phyloP scores from a whole-genome alignment of 1,140 invertebrate genomes.

The Drosophila albomicans region DNA sequence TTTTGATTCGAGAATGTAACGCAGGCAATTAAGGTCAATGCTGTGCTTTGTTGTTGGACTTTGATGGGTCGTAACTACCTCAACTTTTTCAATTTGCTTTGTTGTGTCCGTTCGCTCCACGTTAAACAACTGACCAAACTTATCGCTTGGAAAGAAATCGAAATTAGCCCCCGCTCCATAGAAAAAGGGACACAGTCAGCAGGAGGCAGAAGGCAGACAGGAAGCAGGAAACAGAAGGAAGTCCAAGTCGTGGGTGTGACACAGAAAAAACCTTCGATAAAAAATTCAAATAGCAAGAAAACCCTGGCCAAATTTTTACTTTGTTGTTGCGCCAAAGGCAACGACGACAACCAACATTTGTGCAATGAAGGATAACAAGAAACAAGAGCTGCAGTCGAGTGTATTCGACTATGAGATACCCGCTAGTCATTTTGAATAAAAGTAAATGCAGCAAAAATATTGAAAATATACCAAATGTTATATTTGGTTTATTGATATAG shows the following conservation, averaged over 20 bases:
- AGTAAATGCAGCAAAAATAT: no score
- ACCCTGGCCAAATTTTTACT: constrained; percentile 14
- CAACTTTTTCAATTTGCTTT: constrained; percentile 72
- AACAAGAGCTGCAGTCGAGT: no score
- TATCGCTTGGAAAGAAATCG: constrained; percentile 71
- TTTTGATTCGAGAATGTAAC: constrained; percentile 35
- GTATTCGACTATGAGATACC: no score
- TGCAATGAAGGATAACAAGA: constrained; percentile 38
- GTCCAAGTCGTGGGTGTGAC: background rate
- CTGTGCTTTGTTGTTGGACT: constrained; percentile 24
- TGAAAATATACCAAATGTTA: no score
- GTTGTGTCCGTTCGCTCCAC: constrained; percentile 16
- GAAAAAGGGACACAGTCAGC: background rate
- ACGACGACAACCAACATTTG: constrained; percentile 20
- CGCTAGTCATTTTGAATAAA: no score
- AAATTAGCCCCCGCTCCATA: constrained; percentile 44
- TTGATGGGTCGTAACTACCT: constrained; percentile 58
- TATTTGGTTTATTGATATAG: no score
- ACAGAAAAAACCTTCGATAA: constrained; percentile 36
- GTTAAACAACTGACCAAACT: constrained; percentile 61
- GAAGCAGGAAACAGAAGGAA: background rate
- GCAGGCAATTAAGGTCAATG: constrained; percentile 70
- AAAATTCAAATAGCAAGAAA: constrained; percentile 56
- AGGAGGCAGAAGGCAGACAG: background rate
- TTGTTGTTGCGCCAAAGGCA: background rate